phyloP scores from a whole-genome alignment of 2,113 vertebrate genomes.

The Brachionichthys hirsutus region DNA sequence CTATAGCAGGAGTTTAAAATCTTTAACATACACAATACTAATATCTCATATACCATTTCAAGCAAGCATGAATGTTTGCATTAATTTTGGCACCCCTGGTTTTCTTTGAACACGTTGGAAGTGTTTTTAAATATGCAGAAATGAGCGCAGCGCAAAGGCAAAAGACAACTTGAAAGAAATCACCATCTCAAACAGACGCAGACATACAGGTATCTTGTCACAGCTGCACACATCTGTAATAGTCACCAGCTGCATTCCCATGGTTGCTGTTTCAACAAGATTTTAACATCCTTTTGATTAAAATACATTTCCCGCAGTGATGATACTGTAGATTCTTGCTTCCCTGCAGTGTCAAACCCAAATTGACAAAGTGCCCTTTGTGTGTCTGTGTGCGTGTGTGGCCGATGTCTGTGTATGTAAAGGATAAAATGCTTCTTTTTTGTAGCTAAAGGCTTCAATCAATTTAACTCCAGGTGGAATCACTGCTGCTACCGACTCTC shows the following conservation, averaged over 20 bases:
- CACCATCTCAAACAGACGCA: too few species aligned
- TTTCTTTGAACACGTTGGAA: too few species aligned
- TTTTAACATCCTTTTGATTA: constrained; percentile 46
- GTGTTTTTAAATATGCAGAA: too few species aligned
- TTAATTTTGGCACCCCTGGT: too few species aligned
- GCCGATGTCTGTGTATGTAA: background rate
- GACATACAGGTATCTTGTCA: background rate
- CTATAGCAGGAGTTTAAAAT: too few species aligned
- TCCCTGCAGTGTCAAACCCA: constrained; percentile 22
- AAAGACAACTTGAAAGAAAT: too few species aligned
- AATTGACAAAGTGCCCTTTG: background rate
- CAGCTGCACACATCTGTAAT: background rate
- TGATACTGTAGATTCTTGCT: constrained; percentile 10
- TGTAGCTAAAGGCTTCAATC: constrained; percentile 24
- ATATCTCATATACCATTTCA: too few species aligned
- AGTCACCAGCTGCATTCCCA: background rate
- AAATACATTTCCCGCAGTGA: constrained; percentile 33
- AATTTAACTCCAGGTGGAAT: constrained; percentile 32
- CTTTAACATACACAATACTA: too few species aligned
- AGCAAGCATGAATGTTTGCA: too few species aligned
- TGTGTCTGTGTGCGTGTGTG: background rate
- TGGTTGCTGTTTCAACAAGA: background rate
- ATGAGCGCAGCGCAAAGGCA: too few species aligned
- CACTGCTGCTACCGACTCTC: constrained; percentile 7
- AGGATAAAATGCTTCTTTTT: constrained; percentile 21